Evolutionary conservation across 2,797 vertebrate genomes (phyloP).

Genomic region (Danio choprae): DNA sequence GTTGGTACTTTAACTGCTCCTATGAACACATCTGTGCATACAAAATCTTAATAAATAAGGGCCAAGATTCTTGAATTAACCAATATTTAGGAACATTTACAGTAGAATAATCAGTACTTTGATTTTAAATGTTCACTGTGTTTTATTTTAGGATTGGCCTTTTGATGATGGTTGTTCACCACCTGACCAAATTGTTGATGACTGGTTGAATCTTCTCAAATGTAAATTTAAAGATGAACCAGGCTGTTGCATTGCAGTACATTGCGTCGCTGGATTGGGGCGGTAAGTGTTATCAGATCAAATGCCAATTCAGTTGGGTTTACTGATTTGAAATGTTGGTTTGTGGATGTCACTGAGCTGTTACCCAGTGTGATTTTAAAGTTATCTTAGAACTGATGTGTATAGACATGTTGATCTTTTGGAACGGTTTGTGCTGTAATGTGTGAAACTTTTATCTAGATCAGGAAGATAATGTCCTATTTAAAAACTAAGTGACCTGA

Average conservation of each 20-base stretch:
- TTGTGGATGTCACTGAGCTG: background rate
- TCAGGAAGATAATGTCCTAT: background rate
- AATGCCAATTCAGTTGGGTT: background rate
- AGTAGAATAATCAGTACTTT: too few relatives aligned
- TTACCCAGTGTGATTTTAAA: background rate
- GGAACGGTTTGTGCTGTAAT: conserved; percentile 2
- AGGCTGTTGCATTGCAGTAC: conserved; percentile 80
- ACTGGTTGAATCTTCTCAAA: conserved; percentile 79
- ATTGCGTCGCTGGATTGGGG: conserved; percentile 82
- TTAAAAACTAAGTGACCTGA: background rate
- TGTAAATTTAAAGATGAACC: conserved; percentile 79
- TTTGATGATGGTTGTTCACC: conserved; percentile 81
- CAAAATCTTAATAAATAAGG: too few relatives aligned
- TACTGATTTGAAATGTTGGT: background rate
- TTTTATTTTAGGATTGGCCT: conserved; percentile 77
- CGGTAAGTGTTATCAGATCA: conserved; percentile 66
- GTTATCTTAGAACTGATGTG: background rate
- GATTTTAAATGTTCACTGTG: background rate
- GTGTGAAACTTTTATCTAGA: background rate
- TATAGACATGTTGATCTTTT: background rate
- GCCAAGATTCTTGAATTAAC: too few relatives aligned
- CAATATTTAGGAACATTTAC: too few relatives aligned
- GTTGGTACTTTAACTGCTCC: too few relatives aligned
- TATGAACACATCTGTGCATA: too few relatives aligned
- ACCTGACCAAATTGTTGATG: conserved; percentile 79